phyloP scores from a whole-genome alignment of 1,140 invertebrate species.

The Subanguina moxae region DNA sequence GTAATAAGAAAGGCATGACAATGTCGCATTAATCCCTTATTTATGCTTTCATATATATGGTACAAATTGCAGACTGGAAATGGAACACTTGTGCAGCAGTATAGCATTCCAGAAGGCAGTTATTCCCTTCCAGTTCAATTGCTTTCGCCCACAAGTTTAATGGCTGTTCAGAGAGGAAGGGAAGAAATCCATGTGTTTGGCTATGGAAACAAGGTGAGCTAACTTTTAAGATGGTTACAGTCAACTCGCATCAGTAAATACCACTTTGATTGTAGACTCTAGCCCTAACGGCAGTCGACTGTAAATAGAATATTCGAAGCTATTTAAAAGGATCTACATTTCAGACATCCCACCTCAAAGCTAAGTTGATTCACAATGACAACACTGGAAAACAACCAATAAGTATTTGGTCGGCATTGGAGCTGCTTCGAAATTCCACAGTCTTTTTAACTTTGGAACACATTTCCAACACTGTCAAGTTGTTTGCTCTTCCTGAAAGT shows the following conservation, averaged over 20 bases:
- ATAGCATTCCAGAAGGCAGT: not conserved
- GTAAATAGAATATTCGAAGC: not conserved
- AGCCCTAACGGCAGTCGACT: not conserved
- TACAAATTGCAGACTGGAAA: too few species aligned
- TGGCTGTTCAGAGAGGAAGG: not conserved
- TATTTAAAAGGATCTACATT: not conserved
- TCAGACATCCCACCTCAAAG: not conserved
- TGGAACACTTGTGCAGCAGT: too few species aligned
- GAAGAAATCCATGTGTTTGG: conserved; percentile 1
- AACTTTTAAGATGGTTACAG: not conserved
- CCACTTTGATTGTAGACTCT: not conserved
- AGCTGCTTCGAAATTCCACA: not conserved
- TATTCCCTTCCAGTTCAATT: not conserved
- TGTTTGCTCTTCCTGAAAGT: not conserved
- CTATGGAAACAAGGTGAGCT: not conserved
- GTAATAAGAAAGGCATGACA: too few species aligned
- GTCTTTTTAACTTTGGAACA: not conserved
- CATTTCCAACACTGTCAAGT: not conserved
- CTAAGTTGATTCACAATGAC: not conserved
- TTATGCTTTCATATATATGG: too few species aligned
- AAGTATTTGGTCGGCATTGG: not conserved
- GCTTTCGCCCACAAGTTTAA: not conserved
- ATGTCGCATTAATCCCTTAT: too few species aligned
- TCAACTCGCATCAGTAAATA: too few species aligned
- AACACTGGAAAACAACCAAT: not conserved